Percentiles rank a stretch among this genome's conserved stretches.
These are phyloP conservation scores for Ptychobarbus kaznakovi DNA, from an alignment of 2,797 vertebrate genomes.

Conservation along the genomic window DNA sequence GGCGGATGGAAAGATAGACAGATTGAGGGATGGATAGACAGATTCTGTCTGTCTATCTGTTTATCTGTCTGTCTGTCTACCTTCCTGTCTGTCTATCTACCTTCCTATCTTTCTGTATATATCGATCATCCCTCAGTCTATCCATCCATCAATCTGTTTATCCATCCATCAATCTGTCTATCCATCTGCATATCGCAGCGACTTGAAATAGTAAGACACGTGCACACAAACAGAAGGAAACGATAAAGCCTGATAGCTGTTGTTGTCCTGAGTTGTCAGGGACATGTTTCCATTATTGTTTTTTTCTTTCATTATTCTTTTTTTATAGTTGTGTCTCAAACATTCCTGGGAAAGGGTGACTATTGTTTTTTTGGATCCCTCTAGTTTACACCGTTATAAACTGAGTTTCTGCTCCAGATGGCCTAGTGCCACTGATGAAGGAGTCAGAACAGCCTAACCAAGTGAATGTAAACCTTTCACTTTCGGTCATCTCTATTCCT, in stretches of 20 bases:
- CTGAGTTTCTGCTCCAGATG: slow-evolving; percentile 20
- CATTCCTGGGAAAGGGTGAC: slow-evolving; percentile 50
- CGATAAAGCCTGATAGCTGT: slow-evolving; percentile 56
- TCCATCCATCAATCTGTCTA: background rate
- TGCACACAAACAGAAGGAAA: slow-evolving; percentile 1
- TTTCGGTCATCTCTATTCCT: slow-evolving; percentile 12
- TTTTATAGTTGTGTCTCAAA: slow-evolving; percentile 56
- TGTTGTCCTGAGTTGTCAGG: slow-evolving; percentile 32
- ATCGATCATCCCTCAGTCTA: background rate
- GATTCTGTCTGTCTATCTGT: background rate
- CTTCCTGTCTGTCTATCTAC: rapidly evolving
- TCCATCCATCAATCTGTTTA: background rate
- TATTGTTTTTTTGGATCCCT: slow-evolving; percentile 3
- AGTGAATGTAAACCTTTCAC: slow-evolving; percentile 13
- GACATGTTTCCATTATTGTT: background rate
- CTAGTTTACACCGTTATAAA: slow-evolving; percentile 36
- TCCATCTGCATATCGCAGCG: background rate
- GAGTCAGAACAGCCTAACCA: slow-evolving; percentile 14
- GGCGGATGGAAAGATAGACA: too few species aligned
- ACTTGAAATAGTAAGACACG: background rate
- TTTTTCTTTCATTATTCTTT: background rate
- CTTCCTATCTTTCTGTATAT: background rate
- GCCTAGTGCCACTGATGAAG: background rate
- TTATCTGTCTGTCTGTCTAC: background rate
- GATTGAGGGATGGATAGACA: too few species aligned